Conservation (phyloP, 1,140 invertebrate genomes). For the Sitobion miscanthi region DNA sequence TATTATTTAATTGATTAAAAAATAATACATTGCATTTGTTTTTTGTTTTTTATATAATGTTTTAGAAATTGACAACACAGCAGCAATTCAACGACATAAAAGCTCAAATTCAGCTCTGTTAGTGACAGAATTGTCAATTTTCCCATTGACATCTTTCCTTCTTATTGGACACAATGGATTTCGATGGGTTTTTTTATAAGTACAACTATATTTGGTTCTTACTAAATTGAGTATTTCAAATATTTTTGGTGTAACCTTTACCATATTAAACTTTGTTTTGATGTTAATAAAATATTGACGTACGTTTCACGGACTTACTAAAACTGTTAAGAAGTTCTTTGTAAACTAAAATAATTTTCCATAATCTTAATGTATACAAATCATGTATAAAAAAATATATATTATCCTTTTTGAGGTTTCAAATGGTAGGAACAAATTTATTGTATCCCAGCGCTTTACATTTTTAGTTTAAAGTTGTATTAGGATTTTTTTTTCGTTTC, state of each 20-base stretch:
- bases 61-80: conserved; percentile 61
- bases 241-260: conserved; percentile 15
- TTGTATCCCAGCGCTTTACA: not conserved
- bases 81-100: conserved; percentile 61
- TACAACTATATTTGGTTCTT: conserved; percentile 16
- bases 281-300: conserved; percentile 3
- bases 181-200: conserved; percentile 37
- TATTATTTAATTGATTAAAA: not conserved
- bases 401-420: not conserved
- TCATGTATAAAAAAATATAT: not conserved
- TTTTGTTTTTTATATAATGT: conserved; percentile 28
- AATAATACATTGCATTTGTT: not conserved
- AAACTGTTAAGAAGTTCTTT: not conserved
- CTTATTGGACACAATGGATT: conserved; percentile 28
- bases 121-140: conserved; percentile 17
- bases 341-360: not conserved
- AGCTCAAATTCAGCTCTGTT: conserved; percentile 56
- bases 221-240: not conserved
- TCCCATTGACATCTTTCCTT: conserved; percentile 1
- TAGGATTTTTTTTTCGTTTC: not conserved
- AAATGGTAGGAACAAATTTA: not conserved
- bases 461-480: not conserved
- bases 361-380: not conserved
- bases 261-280: not conserved
- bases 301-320: not conserved